Base-by-base conservation (phyloP, 2,113 vertebrate species). In the Talpa occidentalis region DNA sequence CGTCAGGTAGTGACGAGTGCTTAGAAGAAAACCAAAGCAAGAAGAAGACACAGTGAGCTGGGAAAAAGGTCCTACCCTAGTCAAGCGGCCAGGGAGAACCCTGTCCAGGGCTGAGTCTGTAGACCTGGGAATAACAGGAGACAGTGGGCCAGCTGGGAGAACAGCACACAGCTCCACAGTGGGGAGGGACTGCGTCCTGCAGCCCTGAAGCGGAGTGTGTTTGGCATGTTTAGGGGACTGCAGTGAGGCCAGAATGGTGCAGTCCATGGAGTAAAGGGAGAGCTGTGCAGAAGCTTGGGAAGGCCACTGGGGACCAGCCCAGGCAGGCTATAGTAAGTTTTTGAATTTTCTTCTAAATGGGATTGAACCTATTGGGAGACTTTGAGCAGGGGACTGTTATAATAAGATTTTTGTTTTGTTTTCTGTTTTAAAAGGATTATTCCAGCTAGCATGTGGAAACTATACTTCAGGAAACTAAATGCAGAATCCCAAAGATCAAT, bases 301-400 rank as follows among this genome's bases (percentile, higher is more conserved):
- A n/a, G 59, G 19, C 22, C 15, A 1, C 16, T 12, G 22, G 1
- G 8, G 1, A 12, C 21, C 85, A 44, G 22, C 59, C 15, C 37
- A 32, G 22, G 8, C 44, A 49, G 89, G 26, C 56, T 12, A 2
- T 56, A 35, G 22, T 4, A 32, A 93, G 35, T 22, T n/a, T 76
- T 74, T 22, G 42, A 22, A 32, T 88, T 94, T 69, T 72, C 81
- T 82, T 54, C 89, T 79, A 28, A 47, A 42, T 49, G 32, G 24
- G 16, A 17, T 44, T 49, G 82, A 72, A 89, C 54, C 37, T 86
- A 22, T 37, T 4, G 24, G 26, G 70, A 93, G 69, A 9, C 22
- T 91, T 76, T 32, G 22, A 56, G 56, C 70, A 37, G 70, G 44
- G 11, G 22, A 60, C 28, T n/a, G 5, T 72, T 4, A 0, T 74